Conservation (phyloP, 1,140 invertebrate species). For the Caenorhabditis brenneri region DNA sequence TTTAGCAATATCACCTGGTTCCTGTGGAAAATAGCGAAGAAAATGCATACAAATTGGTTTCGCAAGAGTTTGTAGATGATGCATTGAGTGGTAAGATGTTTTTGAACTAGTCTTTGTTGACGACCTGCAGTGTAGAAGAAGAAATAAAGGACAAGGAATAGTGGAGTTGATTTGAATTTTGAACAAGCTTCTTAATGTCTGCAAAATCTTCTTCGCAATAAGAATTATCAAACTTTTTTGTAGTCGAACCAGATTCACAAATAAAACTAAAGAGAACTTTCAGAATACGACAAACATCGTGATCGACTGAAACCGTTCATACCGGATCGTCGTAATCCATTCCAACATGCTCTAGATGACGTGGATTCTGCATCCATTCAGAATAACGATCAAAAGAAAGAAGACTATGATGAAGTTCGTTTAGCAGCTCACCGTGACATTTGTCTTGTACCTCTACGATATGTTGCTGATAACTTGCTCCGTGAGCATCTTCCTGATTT, state of each 20-base stretch:
- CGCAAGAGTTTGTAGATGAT: conserved; percentile 4
- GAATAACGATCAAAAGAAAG: conserved; percentile 10
- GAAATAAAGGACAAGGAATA: too few relatives aligned
- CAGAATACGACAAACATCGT: conserved; percentile 40
- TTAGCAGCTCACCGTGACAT: conserved; percentile 26
- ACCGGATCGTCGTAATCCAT: not conserved
- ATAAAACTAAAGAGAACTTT: not conserved
- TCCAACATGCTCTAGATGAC: conserved; percentile 3
- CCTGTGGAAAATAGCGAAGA: conserved; percentile 12
- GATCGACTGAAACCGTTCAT: conserved; percentile 16
- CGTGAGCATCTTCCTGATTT: conserved; percentile 1
- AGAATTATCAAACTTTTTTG: too few relatives aligned
- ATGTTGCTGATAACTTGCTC: conserved; percentile 10
- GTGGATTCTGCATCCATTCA: not conserved
- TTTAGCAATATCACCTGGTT: conserved; percentile 10
- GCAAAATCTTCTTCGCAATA: too few relatives aligned
- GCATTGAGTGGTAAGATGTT: not conserved
- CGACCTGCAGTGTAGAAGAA: too few relatives aligned
- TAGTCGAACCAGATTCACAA: too few relatives aligned
- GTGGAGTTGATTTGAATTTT: too few relatives aligned
- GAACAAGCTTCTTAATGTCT: too few relatives aligned
- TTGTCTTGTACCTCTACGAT: conserved; percentile 13
- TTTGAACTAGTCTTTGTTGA: not conserved
- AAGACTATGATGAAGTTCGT: conserved; percentile 27
- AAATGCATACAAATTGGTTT: conserved; percentile 17